Base-by-base conservation (phyloP, 2,797 vertebrate genomes). In the Etheostoma nigrum region DNA sequence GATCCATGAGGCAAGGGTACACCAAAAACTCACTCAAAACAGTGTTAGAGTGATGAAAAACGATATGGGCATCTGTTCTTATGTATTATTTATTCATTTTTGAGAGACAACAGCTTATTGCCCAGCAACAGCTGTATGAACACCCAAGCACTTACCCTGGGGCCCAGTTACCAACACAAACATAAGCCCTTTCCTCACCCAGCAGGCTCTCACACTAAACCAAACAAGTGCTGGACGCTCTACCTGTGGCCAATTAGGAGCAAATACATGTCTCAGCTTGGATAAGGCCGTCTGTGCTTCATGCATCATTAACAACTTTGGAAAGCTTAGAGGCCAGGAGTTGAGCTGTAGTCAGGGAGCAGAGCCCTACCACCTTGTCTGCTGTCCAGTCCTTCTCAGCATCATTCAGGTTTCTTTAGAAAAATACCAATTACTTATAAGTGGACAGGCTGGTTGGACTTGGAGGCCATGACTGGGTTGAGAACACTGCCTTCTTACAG, bases 221-320 rank as follows among this genome's bases (percentile, higher is more conserved):
- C 77, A 72, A 78, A 79, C 10, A 7, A 73, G 67, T 4, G 23
- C 82, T 85, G 74, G 81, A 75, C 1, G 55, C 61, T 72, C 62
- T 82, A 84, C 67, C 82, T 81, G 85, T 74, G 72, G 75, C 73
- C 74, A 81, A 76, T 91, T 82, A 87, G 63, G 63, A 83, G 68
- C 63, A 85, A 76, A 87, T 60, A 67, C 67, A 78, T 72, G 78
- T 61, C 78, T 74, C 63, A 44, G 79, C 45, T 75, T 79, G 77
- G 65, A 47, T 44, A 30, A 68, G 69, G 63, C 27, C 78, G 57
- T 80, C 55, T 74, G 75, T 58, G 61, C 71, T 85, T 82, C 72
- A 85, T 78, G 85, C 76, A 75, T 85, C 82, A 83, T 88, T 88
- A 82, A 72, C 53, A 70, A 23, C 30, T 40, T 27, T 63, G 62